Percentiles rank a stretch among this genome's conserved stretches.
Evolutionary conservation across 2,888 invertebrate genomes (phyloP).

Genomic region (Coleophora flavipennella): DNA sequence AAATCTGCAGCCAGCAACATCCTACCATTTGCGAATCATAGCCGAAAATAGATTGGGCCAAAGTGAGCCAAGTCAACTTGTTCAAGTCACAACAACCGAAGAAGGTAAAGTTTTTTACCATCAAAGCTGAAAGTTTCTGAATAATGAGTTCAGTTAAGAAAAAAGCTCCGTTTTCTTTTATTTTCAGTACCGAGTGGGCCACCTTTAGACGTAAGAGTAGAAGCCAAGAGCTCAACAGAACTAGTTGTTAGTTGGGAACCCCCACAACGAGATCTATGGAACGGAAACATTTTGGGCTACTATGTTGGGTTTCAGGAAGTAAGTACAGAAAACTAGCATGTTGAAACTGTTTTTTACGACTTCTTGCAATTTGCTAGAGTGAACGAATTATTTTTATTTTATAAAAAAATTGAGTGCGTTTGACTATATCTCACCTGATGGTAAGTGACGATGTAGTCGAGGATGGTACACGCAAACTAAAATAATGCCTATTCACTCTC

Average conservation of each 20-base stretch:
- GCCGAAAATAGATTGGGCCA: slow-evolving; percentile 92
- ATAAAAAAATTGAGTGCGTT: too few relatives aligned
- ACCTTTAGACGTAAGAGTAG: slow-evolving; percentile 85
- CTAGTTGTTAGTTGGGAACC: slow-evolving; percentile 90
- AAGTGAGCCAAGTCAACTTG: slow-evolving; percentile 88
- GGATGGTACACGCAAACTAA: too few relatives aligned
- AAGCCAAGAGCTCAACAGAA: slow-evolving; percentile 89
- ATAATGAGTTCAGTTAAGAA: slow-evolving; percentile 1
- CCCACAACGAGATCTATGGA: slow-evolving; percentile 88
- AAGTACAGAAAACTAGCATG: slow-evolving; percentile 17
- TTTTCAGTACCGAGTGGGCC: slow-evolving; percentile 82
- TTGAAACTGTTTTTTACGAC: too few relatives aligned
- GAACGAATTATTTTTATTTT: too few relatives aligned
- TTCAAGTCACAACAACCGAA: slow-evolving; percentile 88
- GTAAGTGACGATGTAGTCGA: too few relatives aligned
- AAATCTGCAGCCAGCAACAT: slow-evolving; percentile 87
- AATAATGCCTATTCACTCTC: too few relatives aligned
- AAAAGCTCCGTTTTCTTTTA: slow-evolving; percentile 7
- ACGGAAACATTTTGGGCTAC: slow-evolving; percentile 89
- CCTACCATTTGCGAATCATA: slow-evolving; percentile 89
- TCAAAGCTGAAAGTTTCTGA: neutral
- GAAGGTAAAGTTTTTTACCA: slow-evolving; percentile 66
- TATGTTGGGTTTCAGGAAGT: slow-evolving; percentile 88
- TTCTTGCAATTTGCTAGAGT: neutral
- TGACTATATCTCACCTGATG: too few relatives aligned